Evolutionary conservation across 2,113 vertebrate genomes (phyloP).

Genomic region (Ptilorrhoa leucosticta): DNA sequence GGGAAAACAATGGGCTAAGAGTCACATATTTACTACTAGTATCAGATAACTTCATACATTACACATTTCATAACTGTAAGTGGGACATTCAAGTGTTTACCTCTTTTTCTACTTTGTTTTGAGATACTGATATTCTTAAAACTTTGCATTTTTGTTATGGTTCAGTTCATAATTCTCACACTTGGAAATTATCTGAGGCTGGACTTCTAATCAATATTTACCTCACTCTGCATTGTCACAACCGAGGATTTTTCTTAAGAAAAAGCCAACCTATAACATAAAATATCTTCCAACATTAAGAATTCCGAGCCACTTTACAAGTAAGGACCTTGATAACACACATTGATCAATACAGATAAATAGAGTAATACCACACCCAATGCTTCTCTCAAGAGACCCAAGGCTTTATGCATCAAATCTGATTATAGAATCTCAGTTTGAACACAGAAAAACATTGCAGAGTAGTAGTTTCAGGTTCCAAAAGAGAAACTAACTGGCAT

Average conservation of each 20-base stretch:
- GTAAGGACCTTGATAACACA: background rate
- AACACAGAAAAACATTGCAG: background rate
- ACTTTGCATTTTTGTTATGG: background rate
- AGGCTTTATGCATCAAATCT: background rate
- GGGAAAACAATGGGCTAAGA: background rate
- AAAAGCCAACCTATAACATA: background rate
- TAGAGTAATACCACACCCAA: background rate
- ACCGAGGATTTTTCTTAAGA: background rate
- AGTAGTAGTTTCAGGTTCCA: background rate
- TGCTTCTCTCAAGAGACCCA: rapidly evolving
- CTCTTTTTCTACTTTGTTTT: background rate
- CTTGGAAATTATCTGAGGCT: background rate
- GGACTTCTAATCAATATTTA: background rate
- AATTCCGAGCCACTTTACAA: background rate
- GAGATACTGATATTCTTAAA: background rate
- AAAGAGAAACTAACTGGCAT: background rate
- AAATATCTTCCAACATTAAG: background rate
- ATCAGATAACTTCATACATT: background rate
- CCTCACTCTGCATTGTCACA: background rate
- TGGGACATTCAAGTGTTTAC: background rate
- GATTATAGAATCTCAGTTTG: background rate
- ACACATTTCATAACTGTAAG: background rate
- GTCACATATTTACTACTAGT: background rate
- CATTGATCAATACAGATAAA: background rate
- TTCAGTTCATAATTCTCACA: background rate